A percentile compares a stretch with the other conserved stretches of the same genome.
These are phyloP conservation scores for Cepaea hortensis DNA, from an alignment of 2,888 invertebrate species.

Conservation along the genomic window DNA sequence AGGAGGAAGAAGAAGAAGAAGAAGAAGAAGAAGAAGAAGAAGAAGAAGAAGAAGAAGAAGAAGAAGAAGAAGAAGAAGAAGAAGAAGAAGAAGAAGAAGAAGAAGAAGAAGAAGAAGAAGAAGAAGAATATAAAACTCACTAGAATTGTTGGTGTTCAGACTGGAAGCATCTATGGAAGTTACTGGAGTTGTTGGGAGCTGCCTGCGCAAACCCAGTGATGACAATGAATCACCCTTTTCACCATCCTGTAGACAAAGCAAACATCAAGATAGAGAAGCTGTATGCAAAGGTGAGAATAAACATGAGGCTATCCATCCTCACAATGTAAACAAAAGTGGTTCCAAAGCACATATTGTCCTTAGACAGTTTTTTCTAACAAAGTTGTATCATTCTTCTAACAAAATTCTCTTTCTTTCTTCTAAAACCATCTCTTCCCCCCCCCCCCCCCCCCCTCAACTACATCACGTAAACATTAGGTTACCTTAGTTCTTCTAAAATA, in stretches of 20 bases:
- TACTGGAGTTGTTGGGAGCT: slow-evolving; percentile 32
- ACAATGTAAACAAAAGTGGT: neutral
- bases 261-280: too few species aligned
- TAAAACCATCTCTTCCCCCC: too few species aligned
- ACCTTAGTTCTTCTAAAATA: too few species aligned
- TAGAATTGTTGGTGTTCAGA: slow-evolving; percentile 19
- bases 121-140: neutral
- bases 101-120: neutral
- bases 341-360: too few species aligned
- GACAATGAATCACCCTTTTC: slow-evolving; percentile 26
- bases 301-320: too few species aligned
- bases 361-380: too few species aligned
- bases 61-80: neutral
- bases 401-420: too few species aligned
- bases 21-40: neutral
- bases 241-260: slow-evolving; percentile 13
- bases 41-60: neutral
- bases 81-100: neutral
- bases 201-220: slow-evolving; percentile 31
- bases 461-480: too few species aligned
- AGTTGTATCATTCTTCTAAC: too few species aligned
- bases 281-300: too few species aligned
- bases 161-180: neutral
- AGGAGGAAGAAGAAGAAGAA: neutral
- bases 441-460: too few species aligned